Conservation (phyloP, 2,113 vertebrate species). For the Hydrolagus affinis region DNA sequence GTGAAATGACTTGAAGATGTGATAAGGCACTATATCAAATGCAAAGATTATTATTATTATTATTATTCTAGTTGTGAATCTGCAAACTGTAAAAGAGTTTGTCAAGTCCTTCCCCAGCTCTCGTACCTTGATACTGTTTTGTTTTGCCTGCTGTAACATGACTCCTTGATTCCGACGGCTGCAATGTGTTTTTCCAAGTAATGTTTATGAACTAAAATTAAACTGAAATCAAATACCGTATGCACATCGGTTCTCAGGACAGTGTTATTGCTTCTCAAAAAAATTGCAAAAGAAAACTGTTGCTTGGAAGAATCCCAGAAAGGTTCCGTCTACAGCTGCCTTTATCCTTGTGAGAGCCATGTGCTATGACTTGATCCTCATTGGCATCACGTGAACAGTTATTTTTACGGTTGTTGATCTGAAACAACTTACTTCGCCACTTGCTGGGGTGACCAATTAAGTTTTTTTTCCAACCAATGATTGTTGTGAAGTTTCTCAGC, state of each 20-base stretch:
- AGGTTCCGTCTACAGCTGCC: not conserved
- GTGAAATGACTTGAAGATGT: no score
- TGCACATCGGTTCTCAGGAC: not conserved
- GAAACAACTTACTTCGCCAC: not conserved
- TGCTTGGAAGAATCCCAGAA: not conserved
- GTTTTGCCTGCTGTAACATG: not conserved
- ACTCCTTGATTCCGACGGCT: not conserved
- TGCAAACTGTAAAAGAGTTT: no score
- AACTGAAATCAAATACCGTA: not conserved
- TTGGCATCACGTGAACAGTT: not conserved
- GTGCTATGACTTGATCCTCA: constrained; percentile 1
- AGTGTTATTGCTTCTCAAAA: not conserved
- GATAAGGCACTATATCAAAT: no score
- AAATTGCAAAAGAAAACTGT: not conserved
- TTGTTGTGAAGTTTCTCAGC: no score
- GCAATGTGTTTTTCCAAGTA: not conserved
- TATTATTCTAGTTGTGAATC: no score
- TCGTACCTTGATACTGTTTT: not conserved
- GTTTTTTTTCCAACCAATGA: not conserved
- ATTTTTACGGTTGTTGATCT: not conserved
- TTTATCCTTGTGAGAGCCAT: not conserved
- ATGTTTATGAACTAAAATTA: constrained; percentile 20
- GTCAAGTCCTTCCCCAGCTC: not conserved
- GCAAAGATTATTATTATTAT: no score
- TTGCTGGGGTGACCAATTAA: not conserved